phyloP scores from a whole-genome alignment of 2,797 vertebrate genomes.

The Premnoplex brunnescens region DNA sequence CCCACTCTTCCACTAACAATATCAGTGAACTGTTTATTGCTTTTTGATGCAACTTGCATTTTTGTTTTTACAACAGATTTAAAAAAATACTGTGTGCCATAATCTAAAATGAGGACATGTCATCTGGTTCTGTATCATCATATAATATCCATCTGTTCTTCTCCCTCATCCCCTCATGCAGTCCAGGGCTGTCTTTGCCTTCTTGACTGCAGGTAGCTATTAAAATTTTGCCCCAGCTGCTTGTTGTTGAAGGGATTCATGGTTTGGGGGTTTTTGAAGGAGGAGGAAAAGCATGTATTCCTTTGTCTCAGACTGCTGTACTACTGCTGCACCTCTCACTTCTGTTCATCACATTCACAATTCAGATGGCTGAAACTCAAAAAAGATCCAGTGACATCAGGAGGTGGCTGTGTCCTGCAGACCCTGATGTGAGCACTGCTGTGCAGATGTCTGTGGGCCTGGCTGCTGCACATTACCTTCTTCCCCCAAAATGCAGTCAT shows the following conservation, averaged over 20 bases:
- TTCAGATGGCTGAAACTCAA: background rate
- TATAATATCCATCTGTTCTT: background rate
- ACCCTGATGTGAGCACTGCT: background rate
- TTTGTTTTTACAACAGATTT: background rate
- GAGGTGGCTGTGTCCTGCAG: background rate
- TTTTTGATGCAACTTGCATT: background rate
- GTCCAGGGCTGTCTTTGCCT: background rate
- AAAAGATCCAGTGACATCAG: background rate
- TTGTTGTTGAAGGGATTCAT: background rate
- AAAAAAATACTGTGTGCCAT: background rate
- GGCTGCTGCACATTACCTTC: background rate
- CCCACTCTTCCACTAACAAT: background rate
- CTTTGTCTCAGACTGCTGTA: background rate
- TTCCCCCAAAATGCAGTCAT: background rate
- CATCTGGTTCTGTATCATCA: background rate
- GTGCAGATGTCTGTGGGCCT: background rate
- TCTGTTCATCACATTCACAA: background rate
- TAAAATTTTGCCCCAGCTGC: background rate
- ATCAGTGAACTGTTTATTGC: background rate
- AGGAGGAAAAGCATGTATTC: accelerated
- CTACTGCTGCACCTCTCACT: background rate
- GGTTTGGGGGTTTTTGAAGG: background rate
- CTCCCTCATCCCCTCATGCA: background rate
- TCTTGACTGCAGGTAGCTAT: background rate
- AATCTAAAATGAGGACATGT: background rate